Evolutionary conservation across 2,888 invertebrate species (phyloP).

Genomic region (Tachina fera): DNA sequence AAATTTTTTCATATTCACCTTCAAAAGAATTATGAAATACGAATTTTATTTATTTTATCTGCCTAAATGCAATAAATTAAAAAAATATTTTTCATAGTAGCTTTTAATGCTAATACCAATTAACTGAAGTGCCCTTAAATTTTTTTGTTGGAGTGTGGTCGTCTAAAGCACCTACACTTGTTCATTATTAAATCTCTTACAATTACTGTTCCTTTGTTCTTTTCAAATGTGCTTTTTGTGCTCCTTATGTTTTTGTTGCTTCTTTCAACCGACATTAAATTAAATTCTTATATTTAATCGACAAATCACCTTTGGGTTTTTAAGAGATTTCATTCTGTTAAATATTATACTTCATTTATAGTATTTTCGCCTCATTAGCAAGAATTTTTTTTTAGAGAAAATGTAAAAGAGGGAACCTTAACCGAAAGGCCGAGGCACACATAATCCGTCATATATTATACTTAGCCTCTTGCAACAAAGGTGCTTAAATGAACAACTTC

Average conservation of each 20-base stretch:
- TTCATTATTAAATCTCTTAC: slow-evolving; percentile 25
- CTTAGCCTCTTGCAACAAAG: no score
- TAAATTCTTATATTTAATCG: slow-evolving; percentile 43
- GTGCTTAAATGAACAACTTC: no score
- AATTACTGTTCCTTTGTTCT: slow-evolving; percentile 7
- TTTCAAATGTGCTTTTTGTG: slow-evolving; percentile 18
- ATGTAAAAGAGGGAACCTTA: no score
- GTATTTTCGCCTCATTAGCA: background rate
- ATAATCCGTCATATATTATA: no score
- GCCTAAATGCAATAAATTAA: slow-evolving; percentile 3
- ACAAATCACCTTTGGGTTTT: slow-evolving; percentile 47
- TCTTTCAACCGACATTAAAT: slow-evolving; percentile 9
- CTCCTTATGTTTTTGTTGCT: background rate
- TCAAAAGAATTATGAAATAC: background rate
- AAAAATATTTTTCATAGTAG: background rate
- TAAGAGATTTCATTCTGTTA: background rate
- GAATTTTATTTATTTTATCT: background rate
- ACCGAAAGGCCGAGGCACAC: no score
- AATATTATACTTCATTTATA: background rate
- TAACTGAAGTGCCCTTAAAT: background rate
- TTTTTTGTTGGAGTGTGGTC: slow-evolving; percentile 12
- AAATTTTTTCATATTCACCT: no score
- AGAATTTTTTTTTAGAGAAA: no score
- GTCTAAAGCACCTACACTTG: slow-evolving; percentile 17
- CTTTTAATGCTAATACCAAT: background rate